Evolutionary conservation across 2,113 vertebrate genomes (phyloP), one percentile per base, ranked within the genome.

Genomic region (Pipa parva): DNA sequence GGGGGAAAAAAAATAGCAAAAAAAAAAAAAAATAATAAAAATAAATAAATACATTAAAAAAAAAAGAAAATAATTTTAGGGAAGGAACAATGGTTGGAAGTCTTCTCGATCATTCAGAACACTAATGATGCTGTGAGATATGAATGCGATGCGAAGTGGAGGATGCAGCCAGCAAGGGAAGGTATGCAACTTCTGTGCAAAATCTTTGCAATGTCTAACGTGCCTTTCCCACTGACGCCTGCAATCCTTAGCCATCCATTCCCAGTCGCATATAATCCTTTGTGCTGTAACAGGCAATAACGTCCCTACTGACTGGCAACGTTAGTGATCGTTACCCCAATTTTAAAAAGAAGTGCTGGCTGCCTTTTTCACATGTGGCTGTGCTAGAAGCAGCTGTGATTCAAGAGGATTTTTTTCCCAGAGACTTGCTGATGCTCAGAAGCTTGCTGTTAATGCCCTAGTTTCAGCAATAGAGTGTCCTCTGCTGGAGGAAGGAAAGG

Each of bases 391-490:
- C 79, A 79, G 84, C 80, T 82, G 66, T 56, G 66, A 70, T 61
- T 70, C 57, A 70, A 50, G 58, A 70, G 66, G 26, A 29, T 61
- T 17, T 69, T 78, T 79, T 81, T 88, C 79, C 83, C 88, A 78
- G 82, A 85, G 83, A 79, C 81, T n/a, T 59, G 86, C 77, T 83
- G 88, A 81, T 84, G 84, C 88, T 87, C 63, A 63, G 80, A 80
- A 81, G 87, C 85, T 81, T 59, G 79, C 80, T 78, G 84, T 82
- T 82, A 79, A 77, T 83, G 84, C 64, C 84, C 75, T 71, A 79
- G 85, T 87, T 86, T 82, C 84, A 74, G 89, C 82, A 84, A 76
- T 85, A 74, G 88, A 89, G 84, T 89, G 89, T 85, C 89, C 89
- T 89, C 89, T 88, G 83, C 89, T 89, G 89, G 87, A 89, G 84